These are phyloP conservation scores for Erethizon dorsatum DNA, from an alignment of 2,797 vertebrate species.

Conservation along the genomic window DNA sequence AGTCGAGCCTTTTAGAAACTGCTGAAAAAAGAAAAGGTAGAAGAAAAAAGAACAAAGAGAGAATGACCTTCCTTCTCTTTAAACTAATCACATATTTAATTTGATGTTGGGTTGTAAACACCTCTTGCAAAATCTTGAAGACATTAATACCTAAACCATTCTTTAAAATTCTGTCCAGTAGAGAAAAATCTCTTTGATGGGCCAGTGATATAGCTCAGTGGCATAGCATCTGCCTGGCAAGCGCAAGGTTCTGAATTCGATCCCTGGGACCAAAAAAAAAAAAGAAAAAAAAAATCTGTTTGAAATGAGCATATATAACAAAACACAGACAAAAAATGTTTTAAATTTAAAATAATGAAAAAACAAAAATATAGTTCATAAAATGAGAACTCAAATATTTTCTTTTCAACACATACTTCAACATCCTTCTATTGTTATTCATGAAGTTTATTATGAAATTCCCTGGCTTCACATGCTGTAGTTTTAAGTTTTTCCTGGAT, in stretches of 20 bases:
- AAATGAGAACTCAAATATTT: constrained; percentile 7
- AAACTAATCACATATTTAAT: constrained; percentile 29
- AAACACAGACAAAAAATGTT: background rate
- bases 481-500: background rate
- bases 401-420: constrained; percentile 54
- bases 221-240: no score
- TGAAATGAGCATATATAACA: background rate
- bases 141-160: background rate
- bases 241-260: no score
- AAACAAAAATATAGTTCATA: background rate
- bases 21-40: background rate
- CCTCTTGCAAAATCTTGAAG: background rate
- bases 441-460: constrained; percentile 59
- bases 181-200: no score
- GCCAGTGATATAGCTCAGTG: no score
- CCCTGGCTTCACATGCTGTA: background rate
- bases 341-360: constrained; percentile 38
- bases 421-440: background rate
- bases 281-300: constrained; percentile 51
- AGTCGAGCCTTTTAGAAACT: background rate
- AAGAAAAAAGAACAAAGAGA: background rate
- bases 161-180: background rate
- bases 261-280: no score
- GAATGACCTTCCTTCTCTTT: background rate
- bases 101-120: background rate